Base-by-base conservation (phyloP, 2,888 invertebrate genomes). In the Busseola fusca region DNA sequence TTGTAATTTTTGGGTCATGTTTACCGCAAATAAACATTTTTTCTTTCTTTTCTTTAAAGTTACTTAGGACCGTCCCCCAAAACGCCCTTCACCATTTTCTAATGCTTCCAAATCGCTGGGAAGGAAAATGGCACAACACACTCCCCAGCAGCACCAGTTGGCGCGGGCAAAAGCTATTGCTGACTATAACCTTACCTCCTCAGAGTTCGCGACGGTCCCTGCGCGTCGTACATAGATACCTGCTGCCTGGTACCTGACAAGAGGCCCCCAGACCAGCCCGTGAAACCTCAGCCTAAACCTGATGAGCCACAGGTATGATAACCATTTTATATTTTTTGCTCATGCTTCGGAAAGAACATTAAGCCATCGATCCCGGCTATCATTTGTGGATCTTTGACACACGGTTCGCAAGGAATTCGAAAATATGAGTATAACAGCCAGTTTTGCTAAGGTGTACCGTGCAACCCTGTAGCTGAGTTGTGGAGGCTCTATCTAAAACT, bases 201-300 rank as follows among this genome's bases (percentile, higher is more conserved):
- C 87, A 94, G 94, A 71, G 87, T 90, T 0, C 87, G 87, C 3
- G 91, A 91, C 3, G 93, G 93, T 0, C 90, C 91, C 0, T 95
- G 94, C 57, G 74, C 74, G 0, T 91, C 92, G 0, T 95, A 94
- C 80, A 77, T 95, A 54, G 94, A 95, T 71, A 88, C 91, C 0
- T 95, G 95, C 84, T 95, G 95, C 65, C 69, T 89, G 27, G 60
- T 88, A 0, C 85, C 86, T 0, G 90, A 93, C 77, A 89, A 85
- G 60, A 83, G 91, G 12, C 84, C 85, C 0, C 83, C 87, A 0
- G 86, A 88, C 2, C 82, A 93, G 72, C 94, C 94, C 0, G 88
- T 91, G 73, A 93, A 90, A 0, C 93, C 93, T 0, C 69, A 80
- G 0, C 93, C 94, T 0, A 86, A 89, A 0, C 84, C 87, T 0